Percentiles rank a stretch among this genome's conserved stretches.
Conservation (phyloP, 2,113 vertebrate genomes). For the Elephas maximus region DNA sequence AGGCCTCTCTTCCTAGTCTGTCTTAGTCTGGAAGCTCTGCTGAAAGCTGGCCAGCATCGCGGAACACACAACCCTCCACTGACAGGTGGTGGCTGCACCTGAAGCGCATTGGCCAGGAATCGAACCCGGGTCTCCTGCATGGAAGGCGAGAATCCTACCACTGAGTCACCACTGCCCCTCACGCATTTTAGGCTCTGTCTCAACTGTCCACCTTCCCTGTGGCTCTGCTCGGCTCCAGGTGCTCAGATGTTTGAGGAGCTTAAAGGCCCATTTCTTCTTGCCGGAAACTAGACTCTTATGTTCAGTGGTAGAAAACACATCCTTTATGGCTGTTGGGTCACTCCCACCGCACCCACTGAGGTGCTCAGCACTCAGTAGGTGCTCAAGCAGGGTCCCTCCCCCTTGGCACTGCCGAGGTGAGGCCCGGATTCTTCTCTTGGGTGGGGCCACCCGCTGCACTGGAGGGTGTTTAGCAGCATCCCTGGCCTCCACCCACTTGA, state of each 20-base stretch:
- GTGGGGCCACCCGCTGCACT: background rate
- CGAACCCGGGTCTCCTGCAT: background rate
- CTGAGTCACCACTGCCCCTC: no score
- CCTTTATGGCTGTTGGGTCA: background rate
- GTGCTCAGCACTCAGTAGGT: background rate
- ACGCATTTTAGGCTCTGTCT: background rate
- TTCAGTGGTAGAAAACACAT: background rate
- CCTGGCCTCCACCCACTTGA: background rate
- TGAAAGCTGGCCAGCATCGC: background rate
- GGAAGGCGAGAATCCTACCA: background rate
- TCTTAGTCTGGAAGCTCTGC: background rate
- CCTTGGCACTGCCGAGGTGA: background rate
- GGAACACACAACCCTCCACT: no score
- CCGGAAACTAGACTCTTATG: background rate
- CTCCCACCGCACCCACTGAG: background rate
- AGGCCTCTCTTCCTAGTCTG: background rate
- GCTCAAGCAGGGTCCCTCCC: no score
- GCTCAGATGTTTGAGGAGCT: fast-evolving
- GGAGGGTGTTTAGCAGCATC: background rate
- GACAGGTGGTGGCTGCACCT: no score
- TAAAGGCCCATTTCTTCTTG: background rate
- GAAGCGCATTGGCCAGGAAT: background rate
- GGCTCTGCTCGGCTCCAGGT: background rate
- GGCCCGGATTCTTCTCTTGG: fast-evolving
- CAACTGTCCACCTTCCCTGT: fast-evolving